Base-by-base conservation (phyloP, 2,113 vertebrate species). In the Cryptomyrus ogoouensis region DNA sequence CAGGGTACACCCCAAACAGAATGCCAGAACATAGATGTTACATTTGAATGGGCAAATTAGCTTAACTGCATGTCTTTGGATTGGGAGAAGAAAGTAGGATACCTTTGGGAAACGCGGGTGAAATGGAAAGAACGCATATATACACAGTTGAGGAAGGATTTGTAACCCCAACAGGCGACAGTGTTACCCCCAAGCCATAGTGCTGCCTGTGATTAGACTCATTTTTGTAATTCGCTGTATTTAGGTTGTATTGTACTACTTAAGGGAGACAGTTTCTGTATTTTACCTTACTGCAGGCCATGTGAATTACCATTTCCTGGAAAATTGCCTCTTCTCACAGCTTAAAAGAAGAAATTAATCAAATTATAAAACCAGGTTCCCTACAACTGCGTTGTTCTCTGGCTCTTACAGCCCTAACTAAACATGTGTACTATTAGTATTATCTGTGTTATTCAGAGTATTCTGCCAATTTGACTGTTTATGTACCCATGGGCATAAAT, bases 21-120 rank as follows among this genome's bases (percentile, higher is more conserved):
- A 70, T 83, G 3, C 17, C 3, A 21, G 21, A 49, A 89, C 70
- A 50, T 86, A 44, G 91, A 93, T 92, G 24, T 84, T 84, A 46
- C 3, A 24, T 47, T 47, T 47, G 7, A 24, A 46, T 47, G 17
- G 3, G 5, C 84, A 52, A 15, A 87, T 42, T 70, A 70, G 62
- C 62, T 70, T 70, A 70, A 62, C 56, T 62, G 7, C 56, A 62
- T 62, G 56, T 62, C 56, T n/a, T 62, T 62, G 56, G 21, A n/a
- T 62, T 24, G 56, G n/a, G 56, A 62, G 21, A 62, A 62, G n/a
- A 31, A 31, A 31, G 27, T 31, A 70, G 62, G n/a, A 5, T 31
- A 13, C 62, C 62, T 70, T 70, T 49, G 1, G 13, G 46, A 66
- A 66, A 12, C 0, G n/a, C 27, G 9, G 3, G 62, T 27, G 27